A percentile compares a stretch with the other conserved stretches of the same genome.
Evolutionary conservation across 1,140 invertebrate genomes (phyloP).

Genomic region (Atta texana): DNA sequence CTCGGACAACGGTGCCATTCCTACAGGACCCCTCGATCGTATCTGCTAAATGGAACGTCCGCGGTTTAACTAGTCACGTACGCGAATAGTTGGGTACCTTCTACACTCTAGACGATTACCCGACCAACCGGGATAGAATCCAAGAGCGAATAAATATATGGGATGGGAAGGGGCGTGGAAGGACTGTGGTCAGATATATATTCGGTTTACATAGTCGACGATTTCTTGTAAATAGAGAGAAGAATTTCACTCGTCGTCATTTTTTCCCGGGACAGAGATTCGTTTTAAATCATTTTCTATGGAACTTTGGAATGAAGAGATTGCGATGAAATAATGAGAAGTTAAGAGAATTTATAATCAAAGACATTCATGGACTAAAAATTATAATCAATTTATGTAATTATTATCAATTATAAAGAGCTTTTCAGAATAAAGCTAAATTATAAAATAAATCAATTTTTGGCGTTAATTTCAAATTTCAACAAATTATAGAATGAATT

Average conservation of each 20-base stretch:
- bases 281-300: constrained; percentile 8
- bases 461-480: neutral
- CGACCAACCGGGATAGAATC: constrained; percentile 52
- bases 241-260: constrained; percentile 61
- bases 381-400: neutral
- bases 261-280: constrained; percentile 17
- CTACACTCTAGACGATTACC: constrained; percentile 41
- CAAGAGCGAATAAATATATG: constrained; percentile 50
- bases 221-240: constrained; percentile 52
- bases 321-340: neutral
- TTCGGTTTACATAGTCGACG: constrained; percentile 36
- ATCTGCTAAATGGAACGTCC: constrained; percentile 71
- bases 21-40: constrained; percentile 55
- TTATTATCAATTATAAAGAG: neutral
- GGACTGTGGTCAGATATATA: constrained; percentile 41
- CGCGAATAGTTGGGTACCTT: constrained; percentile 64
- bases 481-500: neutral
- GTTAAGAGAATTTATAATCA: neutral
- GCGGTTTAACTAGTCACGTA: constrained; percentile 72
- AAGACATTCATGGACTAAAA: neutral
- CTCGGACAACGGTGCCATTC: constrained; percentile 27
- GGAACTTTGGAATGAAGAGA: neutral
- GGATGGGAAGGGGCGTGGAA: neutral
- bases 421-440: neutral
- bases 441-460: neutral